Percentiles rank a stretch among this genome's conserved stretches.
phyloP scores from a whole-genome alignment of 2,888 invertebrate species.

The Pachymerium ferrugineum region DNA sequence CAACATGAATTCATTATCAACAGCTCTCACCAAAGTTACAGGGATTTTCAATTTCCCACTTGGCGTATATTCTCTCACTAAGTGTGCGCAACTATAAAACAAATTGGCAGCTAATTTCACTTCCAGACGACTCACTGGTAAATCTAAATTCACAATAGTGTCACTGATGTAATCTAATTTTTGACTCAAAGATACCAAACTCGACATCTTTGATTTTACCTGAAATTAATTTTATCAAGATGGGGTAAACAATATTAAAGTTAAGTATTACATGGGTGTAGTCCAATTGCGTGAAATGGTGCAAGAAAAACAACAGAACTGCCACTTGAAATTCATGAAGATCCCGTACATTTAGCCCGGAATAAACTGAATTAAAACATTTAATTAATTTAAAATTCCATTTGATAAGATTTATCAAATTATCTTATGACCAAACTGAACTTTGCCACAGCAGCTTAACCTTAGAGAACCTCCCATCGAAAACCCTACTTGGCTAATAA shows the following conservation, averaged over 20 bases:
- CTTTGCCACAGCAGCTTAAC: too few species aligned
- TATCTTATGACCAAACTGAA: too few species aligned
- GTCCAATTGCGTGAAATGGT: background rate
- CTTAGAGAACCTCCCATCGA: too few species aligned
- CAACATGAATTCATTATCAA: background rate
- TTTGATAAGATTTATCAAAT: too few species aligned
- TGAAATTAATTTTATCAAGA: background rate
- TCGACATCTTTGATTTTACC: background rate
- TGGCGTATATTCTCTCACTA: background rate
- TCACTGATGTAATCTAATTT: background rate
- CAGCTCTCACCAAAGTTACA: background rate
- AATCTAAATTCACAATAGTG: background rate
- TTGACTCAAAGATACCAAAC: background rate
- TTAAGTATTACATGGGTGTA: background rate
- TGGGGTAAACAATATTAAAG: background rate
- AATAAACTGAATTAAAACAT: background rate
- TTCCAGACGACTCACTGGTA: background rate
- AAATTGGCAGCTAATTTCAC: background rate
- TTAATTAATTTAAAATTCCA: background rate
- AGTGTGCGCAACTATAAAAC: background rate
- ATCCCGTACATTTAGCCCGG: background rate
- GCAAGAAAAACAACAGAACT: background rate
- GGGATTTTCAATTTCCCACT: background rate
- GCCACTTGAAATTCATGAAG: background rate
- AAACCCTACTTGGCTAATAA: too few species aligned